Base-by-base conservation (phyloP, 2,888 invertebrate genomes). In the Hyppa rectilinea region DNA sequence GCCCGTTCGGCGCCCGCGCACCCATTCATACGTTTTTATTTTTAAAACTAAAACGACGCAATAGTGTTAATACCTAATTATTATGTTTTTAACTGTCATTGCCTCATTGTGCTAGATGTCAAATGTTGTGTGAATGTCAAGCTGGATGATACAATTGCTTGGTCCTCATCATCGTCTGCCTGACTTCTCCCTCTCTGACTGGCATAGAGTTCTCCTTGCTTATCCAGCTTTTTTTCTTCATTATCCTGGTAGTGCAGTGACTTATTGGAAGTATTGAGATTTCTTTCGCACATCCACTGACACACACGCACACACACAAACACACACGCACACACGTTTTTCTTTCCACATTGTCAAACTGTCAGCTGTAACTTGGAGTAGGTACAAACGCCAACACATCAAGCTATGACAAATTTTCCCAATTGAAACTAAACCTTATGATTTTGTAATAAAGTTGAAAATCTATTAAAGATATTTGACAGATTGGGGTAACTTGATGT, bases 21-120 rank as follows among this genome's bases (percentile, higher is more conserved):
- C 64, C 81, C 87, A 89, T 89, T 90, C 89, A 90, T 88, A 73
- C 69, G 31, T 66, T 71, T 70, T 80, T 89, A 88, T 88, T 90
- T 87, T 85, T 85, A 84, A 81, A 83, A 78, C 60, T 75, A 29
- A 26, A 58, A 59, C 62, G 40, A 60, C 75, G 65, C 75, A 65
- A 40, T 63, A 61, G 49, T 20, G 58, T 12, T 26, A 6, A 26
- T 38, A n/a, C n/a, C n/a, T n/a, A 43, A n/a, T 49, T 45, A 26
- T 40, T 45, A 47, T 40, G 47, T 55, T 49, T 68, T 47, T 59
- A 20, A 38, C 4, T 36, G 52, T 29, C 17, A 45, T 55, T 58
- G 6, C 10, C 2, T 59, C 38, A 47, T 26, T 49, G 20, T 17
- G 2, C 17, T 34, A n/a, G 7, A 23, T 45, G 31, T 34, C 14